These are phyloP conservation scores for Epizoanthus rinbou DNA, from an alignment of 92 coral and sea anemone genomes.

Conservation along the genomic window DNA sequence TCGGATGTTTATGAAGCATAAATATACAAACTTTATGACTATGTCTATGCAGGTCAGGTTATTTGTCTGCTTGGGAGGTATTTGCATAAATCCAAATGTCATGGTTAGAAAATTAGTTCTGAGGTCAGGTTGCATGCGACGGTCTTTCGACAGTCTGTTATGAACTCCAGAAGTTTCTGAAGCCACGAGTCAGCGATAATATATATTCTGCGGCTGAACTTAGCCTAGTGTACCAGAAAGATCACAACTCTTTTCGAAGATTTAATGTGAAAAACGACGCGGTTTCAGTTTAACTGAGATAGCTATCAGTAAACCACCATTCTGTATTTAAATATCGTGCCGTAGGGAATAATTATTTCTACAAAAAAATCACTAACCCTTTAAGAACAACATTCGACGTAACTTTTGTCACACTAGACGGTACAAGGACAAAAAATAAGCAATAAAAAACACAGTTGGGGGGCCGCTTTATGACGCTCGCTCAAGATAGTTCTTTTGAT, in stretches of 20 bases:
- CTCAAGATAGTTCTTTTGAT: background rate
- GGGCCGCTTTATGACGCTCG: background rate
- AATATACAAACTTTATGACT: background rate
- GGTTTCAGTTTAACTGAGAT: background rate
- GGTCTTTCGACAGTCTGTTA: background rate
- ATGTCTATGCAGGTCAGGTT: background rate
- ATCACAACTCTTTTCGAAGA: background rate
- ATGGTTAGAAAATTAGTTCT: background rate
- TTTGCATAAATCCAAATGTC: constrained; percentile 19
- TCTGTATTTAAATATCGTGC: background rate
- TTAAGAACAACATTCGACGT: background rate
- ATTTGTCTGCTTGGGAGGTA: background rate
- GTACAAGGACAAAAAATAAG: background rate
- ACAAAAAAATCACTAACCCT: background rate
- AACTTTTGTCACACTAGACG: constrained; percentile 2
- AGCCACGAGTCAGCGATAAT: background rate
- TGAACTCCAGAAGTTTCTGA: constrained; percentile 9
- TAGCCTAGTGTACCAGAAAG: background rate
- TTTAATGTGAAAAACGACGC: background rate
- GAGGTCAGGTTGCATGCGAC: no score
- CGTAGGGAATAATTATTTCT: background rate
- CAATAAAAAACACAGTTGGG: background rate
- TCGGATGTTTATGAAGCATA: background rate
- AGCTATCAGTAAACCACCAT: background rate
- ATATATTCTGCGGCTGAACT: no score